Conservation (phyloP, 2,113 vertebrate genomes). For the Platanista minor region DNA sequence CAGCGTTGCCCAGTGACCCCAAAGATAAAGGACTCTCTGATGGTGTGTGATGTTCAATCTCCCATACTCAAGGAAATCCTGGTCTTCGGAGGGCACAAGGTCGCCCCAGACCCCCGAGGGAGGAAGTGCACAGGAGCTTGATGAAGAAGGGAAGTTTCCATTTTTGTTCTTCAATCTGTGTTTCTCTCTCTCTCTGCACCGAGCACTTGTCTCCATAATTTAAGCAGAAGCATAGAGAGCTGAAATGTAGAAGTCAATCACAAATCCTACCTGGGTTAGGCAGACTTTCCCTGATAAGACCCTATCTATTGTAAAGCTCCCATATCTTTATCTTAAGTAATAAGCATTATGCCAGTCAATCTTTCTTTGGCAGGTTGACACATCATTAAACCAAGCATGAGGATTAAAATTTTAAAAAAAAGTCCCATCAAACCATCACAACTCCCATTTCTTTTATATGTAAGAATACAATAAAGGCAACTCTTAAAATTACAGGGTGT, state of each 20-base stretch:
- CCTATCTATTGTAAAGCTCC: slow-evolving; percentile 68
- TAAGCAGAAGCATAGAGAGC: slow-evolving; percentile 35
- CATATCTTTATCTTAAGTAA: slow-evolving; percentile 75
- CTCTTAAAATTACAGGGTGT: slow-evolving; percentile 45
- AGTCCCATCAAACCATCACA: slow-evolving; percentile 47
- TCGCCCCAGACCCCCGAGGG: neutral
- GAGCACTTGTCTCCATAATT: slow-evolving; percentile 49
- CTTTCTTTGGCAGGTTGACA: slow-evolving; percentile 65
- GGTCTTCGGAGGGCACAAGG: neutral
- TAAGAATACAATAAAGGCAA: slow-evolving; percentile 39
- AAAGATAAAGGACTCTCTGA: neutral
- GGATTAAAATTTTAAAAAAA: slow-evolving; percentile 67
- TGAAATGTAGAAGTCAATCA: slow-evolving; percentile 58
- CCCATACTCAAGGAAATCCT: neutral
- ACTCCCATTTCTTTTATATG: slow-evolving; percentile 32
- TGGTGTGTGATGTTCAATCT: neutral
- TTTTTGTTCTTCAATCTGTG: neutral
- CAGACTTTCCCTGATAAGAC: slow-evolving; percentile 73
- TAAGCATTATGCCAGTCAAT: slow-evolving; percentile 74
- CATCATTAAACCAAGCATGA: slow-evolving; percentile 69
- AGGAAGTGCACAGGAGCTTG: neutral
- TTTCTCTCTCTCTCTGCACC: neutral
- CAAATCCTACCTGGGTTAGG: slow-evolving; percentile 69
- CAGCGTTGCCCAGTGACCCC: neutral
- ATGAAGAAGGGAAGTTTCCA: neutral